These are phyloP conservation scores for Oplegnathus fasciatus DNA, from an alignment of 2,113 vertebrate species.

Conservation along the genomic window DNA sequence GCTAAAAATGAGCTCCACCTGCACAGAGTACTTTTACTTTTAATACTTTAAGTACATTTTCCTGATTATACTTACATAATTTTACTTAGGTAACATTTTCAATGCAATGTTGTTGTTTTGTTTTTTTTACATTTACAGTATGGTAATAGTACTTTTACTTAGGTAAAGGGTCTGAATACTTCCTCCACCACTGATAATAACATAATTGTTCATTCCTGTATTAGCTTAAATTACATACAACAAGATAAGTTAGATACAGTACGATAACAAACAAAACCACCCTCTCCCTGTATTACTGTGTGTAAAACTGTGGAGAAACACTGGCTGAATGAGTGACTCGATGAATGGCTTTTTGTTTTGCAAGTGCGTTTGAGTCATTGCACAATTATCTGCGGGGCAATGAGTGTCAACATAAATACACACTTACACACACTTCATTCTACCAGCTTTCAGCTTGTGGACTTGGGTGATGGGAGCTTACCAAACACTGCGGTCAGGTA, in stretches of 20 bases:
- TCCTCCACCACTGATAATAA: too few relatives aligned
- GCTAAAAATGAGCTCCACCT: too few relatives aligned
- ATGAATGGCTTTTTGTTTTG: slow-evolving; percentile 62
- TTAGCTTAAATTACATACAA: neutral
- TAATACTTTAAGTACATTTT: too few relatives aligned
- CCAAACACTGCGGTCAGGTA: slow-evolving; percentile 61
- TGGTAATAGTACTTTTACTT: too few relatives aligned
- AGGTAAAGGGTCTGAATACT: too few relatives aligned
- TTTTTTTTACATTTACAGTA: too few relatives aligned
- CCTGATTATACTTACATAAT: too few relatives aligned
- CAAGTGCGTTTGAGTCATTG: slow-evolving; percentile 38
- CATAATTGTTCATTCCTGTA: neutral
- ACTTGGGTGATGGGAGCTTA: slow-evolving; percentile 25
- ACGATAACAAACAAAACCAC: neutral
- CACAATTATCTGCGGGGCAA: slow-evolving; percentile 52
- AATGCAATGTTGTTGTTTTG: too few relatives aligned
- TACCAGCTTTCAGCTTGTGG: slow-evolving; percentile 55
- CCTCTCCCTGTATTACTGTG: too few relatives aligned
- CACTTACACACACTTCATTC: slow-evolving; percentile 26
- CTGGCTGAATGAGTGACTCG: neutral
- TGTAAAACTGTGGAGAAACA: slow-evolving; percentile 6
- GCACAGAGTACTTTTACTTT: too few relatives aligned
- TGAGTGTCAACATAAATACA: slow-evolving; percentile 31
- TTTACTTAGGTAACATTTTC: too few relatives aligned
- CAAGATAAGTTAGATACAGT: neutral